Evolutionary conservation across 2,113 vertebrate species (phyloP), one percentile per base, ranked within the genome.

Genomic region (Sebastes fasciatus): DNA sequence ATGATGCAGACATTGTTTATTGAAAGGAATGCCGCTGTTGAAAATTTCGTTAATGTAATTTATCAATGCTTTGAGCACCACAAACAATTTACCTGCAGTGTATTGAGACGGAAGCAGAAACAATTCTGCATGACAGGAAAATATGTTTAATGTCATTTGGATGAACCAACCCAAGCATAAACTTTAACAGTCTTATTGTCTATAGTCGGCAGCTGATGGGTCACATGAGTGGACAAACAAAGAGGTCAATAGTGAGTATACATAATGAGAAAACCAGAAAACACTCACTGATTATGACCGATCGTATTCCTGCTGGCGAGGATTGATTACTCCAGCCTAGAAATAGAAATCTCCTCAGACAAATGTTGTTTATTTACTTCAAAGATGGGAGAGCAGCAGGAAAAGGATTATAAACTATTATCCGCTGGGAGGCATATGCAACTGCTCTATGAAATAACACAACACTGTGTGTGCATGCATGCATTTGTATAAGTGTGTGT

Each of bases 321-420:
- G 17, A 70, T 60, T 52, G 23, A 78, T 90, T 76, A 58, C 74
- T 62, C 26, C 45, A 52, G 16, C 5, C 40, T 2, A 21, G 7
- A 73, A 83, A 78, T 63, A 78, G 57, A 80, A 77, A 26, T 74
- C 58, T 85, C 54, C 54, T 70, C 64, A 69, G 82, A 65, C 61
- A 54, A 61, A 34, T 70, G 64, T 76, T 49, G 34, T 68, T 51
- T 69, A 64, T 87, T 73, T 66, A 61, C 78, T 77, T 60, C 43
- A 83, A 70, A 76, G 57, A 77, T 19, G 16, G 55, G 19, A 42
- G 40, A 48, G 23, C 51, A 26, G 62, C 49, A 43, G 70, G 45
- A 72, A 51, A 71, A 67, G 19, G 2, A 82, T 82, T 82, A 80
- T 5, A 74, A 66, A 72, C 72, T 69, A 77, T 74, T 84, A 70